These are phyloP conservation scores for Chrysogorgia sp. DNA, from an alignment of 92 coral and sea anemone genomes.

Conservation along the genomic window DNA sequence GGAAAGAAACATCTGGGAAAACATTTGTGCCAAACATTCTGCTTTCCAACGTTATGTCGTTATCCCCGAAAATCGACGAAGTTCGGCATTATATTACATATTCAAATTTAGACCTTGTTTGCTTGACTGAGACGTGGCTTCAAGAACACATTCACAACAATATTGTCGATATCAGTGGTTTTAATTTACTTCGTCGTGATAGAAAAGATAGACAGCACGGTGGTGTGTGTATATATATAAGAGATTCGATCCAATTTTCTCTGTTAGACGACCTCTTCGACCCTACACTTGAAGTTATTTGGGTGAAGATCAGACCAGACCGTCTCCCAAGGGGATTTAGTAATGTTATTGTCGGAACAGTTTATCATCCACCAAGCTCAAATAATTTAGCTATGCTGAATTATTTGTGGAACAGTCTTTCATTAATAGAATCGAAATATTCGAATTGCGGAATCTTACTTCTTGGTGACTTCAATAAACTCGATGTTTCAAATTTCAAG, in stretches of 20 bases:
- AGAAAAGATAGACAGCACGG: conserved; percentile 53
- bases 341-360: conserved; percentile 46
- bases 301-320: conserved; percentile 54
- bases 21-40: conserved; percentile 52
- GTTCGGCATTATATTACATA: conserved; percentile 47
- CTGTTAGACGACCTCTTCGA: conserved; percentile 45
- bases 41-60: conserved; percentile 64
- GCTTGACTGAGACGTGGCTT: conserved; percentile 70
- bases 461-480: conserved; percentile 43
- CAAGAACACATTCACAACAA: conserved; percentile 61
- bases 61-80: conserved; percentile 70
- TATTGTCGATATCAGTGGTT: conserved; percentile 56
- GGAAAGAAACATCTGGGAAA: not conserved
- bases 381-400: conserved; percentile 42
- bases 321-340: conserved; percentile 63
- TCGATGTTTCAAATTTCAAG: conserved; percentile 23
- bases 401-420: conserved; percentile 33
- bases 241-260: conserved; percentile 39
- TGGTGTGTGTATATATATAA: conserved; percentile 63
- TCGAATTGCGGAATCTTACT: conserved; percentile 33
- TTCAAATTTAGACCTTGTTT: conserved; percentile 65
- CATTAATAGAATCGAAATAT: conserved; percentile 39
- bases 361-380: conserved; percentile 35
- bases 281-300: conserved; percentile 58
- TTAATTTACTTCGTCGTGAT: conserved; percentile 66